Evolutionary conservation across 2,888 invertebrate species (phyloP), one percentile per base, ranked within the genome.

Genomic region (Chymomyza procnemis): DNA sequence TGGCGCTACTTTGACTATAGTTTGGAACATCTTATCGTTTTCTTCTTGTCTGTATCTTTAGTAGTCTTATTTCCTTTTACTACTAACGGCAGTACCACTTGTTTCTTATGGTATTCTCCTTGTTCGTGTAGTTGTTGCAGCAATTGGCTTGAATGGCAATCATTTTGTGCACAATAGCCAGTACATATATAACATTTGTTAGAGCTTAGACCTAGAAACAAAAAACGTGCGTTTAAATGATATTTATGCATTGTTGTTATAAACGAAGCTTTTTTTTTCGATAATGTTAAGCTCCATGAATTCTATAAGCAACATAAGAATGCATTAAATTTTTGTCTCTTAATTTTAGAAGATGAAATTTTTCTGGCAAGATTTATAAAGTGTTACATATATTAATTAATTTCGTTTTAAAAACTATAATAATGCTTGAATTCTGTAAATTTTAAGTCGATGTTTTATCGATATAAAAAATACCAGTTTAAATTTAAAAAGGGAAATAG

Each of bases 1-100:
- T 14, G 26, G 61, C 64, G 67, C 77, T 67, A 70, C 72, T 75
- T 70, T 67, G 66, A 67, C 72, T 61, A 62, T 68, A 78, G 72
- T 78, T 80, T 80, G 68, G 76, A 69, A 74, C 80, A 82, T 81
- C 85, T 82, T 85, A 74, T 64, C 71, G 74, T 78, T 80, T 82
- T 81, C 76, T 78, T 12, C 12, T 4, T 41, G 12, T 3, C 34
- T 41, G 34, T 41, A 41, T 41, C 12, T 12, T 79, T 71, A 74
- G 78, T 79, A 76, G 74, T 74, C 78, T 74, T 75, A 76, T 72
- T 71, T 76, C 66, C 71, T 75, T 30, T 34, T 50, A 18, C 50
- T 19, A n/a, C 50, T 19, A 19, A 19, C 50, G 50, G 50, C 18
- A 19, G 50, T 22, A 22, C 26, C 58, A 21, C 50, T 54, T 64